Evolutionary conservation across 1,140 invertebrate species (phyloP).

Genomic region (Macrobrachium rosenbergii): DNA sequence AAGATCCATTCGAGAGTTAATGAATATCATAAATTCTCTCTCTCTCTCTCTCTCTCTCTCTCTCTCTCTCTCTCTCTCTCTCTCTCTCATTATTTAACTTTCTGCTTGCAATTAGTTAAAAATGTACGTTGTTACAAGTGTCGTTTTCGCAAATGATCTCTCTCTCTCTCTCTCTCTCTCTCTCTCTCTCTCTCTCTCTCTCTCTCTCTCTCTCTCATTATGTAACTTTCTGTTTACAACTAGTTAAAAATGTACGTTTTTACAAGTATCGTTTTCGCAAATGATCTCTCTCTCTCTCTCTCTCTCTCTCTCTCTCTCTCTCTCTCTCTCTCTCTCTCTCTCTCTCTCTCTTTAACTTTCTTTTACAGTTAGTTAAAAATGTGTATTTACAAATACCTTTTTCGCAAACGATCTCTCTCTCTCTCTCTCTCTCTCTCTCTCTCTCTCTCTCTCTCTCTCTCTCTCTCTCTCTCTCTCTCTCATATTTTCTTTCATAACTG

Average conservation of each 20-base stretch:
- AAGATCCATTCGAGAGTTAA: no score
- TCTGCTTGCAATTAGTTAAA: no score
- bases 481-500: background rate
- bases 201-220: no score
- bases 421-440: background rate
- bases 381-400: background rate
- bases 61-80: background rate
- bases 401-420: background rate
- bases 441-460: background rate
- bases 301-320: background rate
- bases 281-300: background rate
- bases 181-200: conserved; percentile 1
- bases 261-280: no score
- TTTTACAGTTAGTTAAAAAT: background rate
- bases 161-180: background rate
- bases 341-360: no score
- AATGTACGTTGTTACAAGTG: no score
- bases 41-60: background rate
- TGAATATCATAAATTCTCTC: background rate
- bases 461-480: background rate
- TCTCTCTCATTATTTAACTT: no score
- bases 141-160: no score
- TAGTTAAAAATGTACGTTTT: background rate
- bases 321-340: background rate
- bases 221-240: background rate